phyloP scores from a whole-genome alignment of 2,113 vertebrate species.

The Pangasianodon hypophthalmus region DNA sequence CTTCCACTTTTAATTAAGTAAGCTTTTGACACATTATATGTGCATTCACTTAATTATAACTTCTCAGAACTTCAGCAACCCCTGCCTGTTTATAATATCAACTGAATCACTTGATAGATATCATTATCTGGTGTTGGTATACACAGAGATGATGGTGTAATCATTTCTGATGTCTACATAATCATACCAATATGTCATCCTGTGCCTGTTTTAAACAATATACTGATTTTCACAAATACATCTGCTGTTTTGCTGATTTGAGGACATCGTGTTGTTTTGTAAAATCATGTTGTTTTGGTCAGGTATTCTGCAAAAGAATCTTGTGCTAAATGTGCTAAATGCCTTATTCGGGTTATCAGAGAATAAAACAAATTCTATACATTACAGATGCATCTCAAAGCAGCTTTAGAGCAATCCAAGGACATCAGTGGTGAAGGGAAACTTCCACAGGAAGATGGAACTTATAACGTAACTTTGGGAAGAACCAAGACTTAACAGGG shows the following conservation, averaged over 20 bases:
- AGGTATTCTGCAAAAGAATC: neutral
- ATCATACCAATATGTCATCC: neutral
- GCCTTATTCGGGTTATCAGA: neutral
- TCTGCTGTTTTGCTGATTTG: neutral
- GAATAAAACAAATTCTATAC: neutral
- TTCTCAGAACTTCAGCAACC: neutral
- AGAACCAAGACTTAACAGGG: neutral
- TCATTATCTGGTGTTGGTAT: neutral
- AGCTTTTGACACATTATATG: neutral
- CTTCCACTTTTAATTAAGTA: neutral
- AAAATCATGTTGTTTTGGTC: neutral
- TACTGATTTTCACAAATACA: neutral
- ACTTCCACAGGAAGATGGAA: neutral
- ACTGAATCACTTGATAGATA: neutral
- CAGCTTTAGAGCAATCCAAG: neutral
- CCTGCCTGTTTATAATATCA: neutral
- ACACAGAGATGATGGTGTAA: neutral
- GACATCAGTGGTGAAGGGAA: neutral
- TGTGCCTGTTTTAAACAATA: neutral
- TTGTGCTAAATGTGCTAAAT: neutral
- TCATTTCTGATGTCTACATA: neutral
- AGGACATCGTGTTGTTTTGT: neutral
- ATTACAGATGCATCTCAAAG: neutral
- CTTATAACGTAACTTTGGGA: neutral
- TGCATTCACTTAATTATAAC: neutral